Evolutionary conservation across 2,797 vertebrate genomes (phyloP).

Genomic region (Gobionotothen gibberifrons): DNA sequence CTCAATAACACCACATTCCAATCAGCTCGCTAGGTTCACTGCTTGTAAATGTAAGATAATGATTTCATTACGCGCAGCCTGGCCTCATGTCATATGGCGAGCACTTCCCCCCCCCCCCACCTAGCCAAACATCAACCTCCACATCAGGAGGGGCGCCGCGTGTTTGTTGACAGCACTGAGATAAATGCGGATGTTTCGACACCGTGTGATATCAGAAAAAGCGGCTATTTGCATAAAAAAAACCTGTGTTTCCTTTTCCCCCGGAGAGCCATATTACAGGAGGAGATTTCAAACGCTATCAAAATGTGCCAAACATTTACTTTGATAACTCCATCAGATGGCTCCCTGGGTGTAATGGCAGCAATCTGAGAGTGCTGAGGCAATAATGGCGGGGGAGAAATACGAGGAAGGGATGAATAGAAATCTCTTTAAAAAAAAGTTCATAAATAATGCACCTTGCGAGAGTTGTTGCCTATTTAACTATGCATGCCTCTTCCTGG

Average conservation of each 20-base stretch:
- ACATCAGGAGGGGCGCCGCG: constrained; percentile 49
- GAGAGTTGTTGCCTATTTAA: constrained; percentile 79
- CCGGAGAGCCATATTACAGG: constrained; percentile 79
- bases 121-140: constrained; percentile 58
- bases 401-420: constrained; percentile 74
- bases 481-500: constrained; percentile 71
- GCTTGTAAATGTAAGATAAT: constrained; percentile 72
- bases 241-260: constrained; percentile 73
- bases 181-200: constrained; percentile 74
- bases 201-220: constrained; percentile 70
- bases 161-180: constrained; percentile 69
- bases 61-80: constrained; percentile 72
- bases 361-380: constrained; percentile 76
- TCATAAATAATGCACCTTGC: constrained; percentile 82
- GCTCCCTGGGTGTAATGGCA: constrained; percentile 79
- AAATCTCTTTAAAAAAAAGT: constrained; percentile 78
- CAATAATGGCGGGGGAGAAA: constrained; percentile 71
- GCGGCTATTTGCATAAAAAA: constrained; percentile 76
- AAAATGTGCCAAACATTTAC: constrained; percentile 81
- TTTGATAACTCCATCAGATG: constrained; percentile 83
- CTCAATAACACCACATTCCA: constrained; percentile 48
- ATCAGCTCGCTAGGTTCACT: constrained; percentile 43
- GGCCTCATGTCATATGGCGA: constrained; percentile 54
- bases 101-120: constrained; percentile 41
- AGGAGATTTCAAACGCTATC: constrained; percentile 81